Base-by-base conservation (phyloP, 2,797 vertebrate species). In the Leuciscus waleckii region DNA sequence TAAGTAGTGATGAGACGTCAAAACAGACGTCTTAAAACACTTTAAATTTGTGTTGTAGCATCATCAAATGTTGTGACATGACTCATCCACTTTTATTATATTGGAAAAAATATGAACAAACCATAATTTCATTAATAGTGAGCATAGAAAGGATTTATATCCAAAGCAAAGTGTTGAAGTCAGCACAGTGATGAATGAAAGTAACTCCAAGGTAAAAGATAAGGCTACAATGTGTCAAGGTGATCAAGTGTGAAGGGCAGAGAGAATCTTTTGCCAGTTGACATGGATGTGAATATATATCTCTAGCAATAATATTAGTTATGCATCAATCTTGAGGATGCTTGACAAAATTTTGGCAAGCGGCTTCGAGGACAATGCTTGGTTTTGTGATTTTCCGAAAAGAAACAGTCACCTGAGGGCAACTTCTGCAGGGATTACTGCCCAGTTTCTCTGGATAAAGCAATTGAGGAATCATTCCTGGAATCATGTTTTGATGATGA, bases 121-220 rank as follows among this genome's bases (percentile, higher is more conserved):
- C 7, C 21, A 19, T 63, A 0, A 35, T 51, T 65, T 54, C 43
- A 75, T 76, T 75, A n/a, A n/a, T 14, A 37, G 10, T 17, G 26
- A 78, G 63, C 49, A 74, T 23, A 82, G 19, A 43, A 69, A 56
- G 0, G 2, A 37, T 69, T 77, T 58, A 2, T 43, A 16, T 41
- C 43, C 26, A 49, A 43, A 81, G 39, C 71, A 71, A 49, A 65
- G 41, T 49, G 56, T 17, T 51, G 58, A 65, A 65, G 56, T 65
- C 21, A 51, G 56, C 70, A 75, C 32, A n/a, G 6, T n/a, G 51
- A 76, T 37, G 58, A 83, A 32, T 46, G 41, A 80, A 71, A 87
- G 29, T 32, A 61, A 32, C 46, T 79, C 65, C 78, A 84, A 84
- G 51, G 70, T 87, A 81, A 80, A 87, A 67, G n/a, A 67, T 54